Evolutionary conservation across 2,113 vertebrate genomes (phyloP), one percentile per base, ranked within the genome.

Genomic region (Harpagus bidentatus): DNA sequence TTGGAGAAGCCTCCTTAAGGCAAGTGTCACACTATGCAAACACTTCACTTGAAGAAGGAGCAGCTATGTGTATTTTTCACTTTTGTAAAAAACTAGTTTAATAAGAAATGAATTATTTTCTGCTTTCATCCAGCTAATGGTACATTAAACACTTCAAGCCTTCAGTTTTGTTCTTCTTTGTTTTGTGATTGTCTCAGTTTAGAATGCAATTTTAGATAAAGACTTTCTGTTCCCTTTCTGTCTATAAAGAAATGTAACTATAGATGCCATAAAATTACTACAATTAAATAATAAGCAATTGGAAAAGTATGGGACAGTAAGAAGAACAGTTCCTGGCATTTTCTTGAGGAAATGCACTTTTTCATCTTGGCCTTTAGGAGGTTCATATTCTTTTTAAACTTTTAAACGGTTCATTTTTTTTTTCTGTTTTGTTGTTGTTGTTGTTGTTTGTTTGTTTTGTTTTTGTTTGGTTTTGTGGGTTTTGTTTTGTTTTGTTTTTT

Each of bases 211-310:
- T 92, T 86, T 81, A 84, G 59, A 81, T 50, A 86, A 83, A 88
- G 80, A 13, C n/a, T 88, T 86, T 87, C 32, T 86, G 25, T 88
- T 93, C 53, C 66, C 29, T 86, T 92, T 92, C 85, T 93, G 59
- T 26, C 43, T 78, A 43, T 67, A 55, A 93, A 34, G 82, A 92
- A 96, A 90, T 74, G 26, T 82, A 95, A 86, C 69, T 93, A 97
- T 81, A 90, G 76, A 74, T 91, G 56, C 31, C 52, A 89, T 76
- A 84, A 92, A 91, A 96, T 81, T 67, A 47, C 92, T 95, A 45
- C 86, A 86, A 95, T 86, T 96, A 95, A 93, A 82, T 76, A 92
- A 94, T 93, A 65, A 95, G 80, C 72, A 93, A 88, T 22, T 81
- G 72, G 72, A 56, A 95, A 92, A 78, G 38, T 72, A 86, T 72